Evolutionary conservation across 2,113 vertebrate genomes (phyloP).

Genomic region (Eretmochelys imbricata): DNA sequence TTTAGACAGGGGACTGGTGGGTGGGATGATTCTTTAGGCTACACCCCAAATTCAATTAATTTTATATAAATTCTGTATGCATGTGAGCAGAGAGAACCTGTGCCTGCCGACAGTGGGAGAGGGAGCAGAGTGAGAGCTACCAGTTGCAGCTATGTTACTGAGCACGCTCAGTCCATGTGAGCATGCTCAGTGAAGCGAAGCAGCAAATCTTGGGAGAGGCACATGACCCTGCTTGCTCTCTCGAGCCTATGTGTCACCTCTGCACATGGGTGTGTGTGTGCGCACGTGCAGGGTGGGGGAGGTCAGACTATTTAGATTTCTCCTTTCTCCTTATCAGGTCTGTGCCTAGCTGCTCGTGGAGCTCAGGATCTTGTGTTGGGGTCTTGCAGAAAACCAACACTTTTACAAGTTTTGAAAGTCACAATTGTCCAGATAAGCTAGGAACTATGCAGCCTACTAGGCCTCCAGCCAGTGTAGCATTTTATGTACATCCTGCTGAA

Average conservation of each 20-base stretch:
- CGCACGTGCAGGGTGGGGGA: accelerated
- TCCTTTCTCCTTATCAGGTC: accelerated
- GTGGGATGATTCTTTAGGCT: background rate
- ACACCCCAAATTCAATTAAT: background rate
- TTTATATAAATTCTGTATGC: background rate
- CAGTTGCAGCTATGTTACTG: background rate
- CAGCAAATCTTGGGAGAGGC: too few species aligned
- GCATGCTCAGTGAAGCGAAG: background rate
- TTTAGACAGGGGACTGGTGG: background rate
- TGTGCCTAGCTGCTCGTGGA: background rate
- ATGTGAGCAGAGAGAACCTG: background rate
- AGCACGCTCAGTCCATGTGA: accelerated
- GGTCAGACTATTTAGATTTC: background rate
- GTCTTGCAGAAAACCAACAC: background rate
- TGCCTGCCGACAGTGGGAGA: background rate
- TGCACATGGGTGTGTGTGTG: background rate
- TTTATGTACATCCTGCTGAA: background rate
- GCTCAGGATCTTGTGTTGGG: background rate
- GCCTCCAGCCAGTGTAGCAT: background rate
- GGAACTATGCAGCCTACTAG: accelerated
- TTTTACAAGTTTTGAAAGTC: background rate
- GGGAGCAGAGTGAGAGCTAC: background rate
- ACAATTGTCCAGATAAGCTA: background rate
- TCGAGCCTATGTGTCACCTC: too few species aligned
- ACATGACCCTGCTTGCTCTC: too few species aligned